Evolutionary conservation across 2,797 vertebrate genomes (phyloP).

Genomic region (Mormyrus proboscirostris): DNA sequence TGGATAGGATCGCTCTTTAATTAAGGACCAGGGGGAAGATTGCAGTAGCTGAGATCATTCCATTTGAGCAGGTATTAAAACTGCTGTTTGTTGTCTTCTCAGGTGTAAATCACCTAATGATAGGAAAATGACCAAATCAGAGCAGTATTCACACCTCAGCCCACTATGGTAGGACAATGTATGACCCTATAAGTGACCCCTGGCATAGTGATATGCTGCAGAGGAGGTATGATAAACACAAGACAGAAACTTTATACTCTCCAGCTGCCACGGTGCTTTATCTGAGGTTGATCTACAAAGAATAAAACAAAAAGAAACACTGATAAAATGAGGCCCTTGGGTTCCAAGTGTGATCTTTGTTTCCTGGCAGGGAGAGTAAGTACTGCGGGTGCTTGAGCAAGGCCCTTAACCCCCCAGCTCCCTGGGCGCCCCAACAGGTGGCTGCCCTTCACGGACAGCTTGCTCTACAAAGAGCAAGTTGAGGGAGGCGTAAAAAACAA

Average conservation of each 20-base stretch:
- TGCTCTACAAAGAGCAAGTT: too few relatives aligned
- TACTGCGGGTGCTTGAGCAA: background rate
- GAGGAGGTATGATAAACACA: background rate
- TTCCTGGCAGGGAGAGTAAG: background rate
- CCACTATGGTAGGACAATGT: background rate
- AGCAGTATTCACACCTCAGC: background rate
- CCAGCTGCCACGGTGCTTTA: background rate
- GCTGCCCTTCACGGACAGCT: too few relatives aligned
- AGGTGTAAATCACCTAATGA: background rate
- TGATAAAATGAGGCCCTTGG: background rate
- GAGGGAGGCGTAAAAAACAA: too few relatives aligned
- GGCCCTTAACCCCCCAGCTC: too few relatives aligned
- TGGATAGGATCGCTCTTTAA: constrained; percentile 38
- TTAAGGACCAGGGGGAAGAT: constrained; percentile 22
- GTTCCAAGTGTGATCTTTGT: background rate
- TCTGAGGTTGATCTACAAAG: background rate
- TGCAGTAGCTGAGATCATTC: background rate
- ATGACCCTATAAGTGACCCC: background rate
- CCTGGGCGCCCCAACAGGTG: too few relatives aligned
- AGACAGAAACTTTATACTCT: background rate
- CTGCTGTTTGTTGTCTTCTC: background rate
- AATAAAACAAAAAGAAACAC: background rate
- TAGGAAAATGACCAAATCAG: background rate
- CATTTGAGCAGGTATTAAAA: background rate
- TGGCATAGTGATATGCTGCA: background rate